Percentiles rank a stretch among this genome's conserved stretches.
These are phyloP conservation scores for Epizoanthus stellaris DNA, from an alignment of 92 coral and sea anemone species.

Conservation along the genomic window DNA sequence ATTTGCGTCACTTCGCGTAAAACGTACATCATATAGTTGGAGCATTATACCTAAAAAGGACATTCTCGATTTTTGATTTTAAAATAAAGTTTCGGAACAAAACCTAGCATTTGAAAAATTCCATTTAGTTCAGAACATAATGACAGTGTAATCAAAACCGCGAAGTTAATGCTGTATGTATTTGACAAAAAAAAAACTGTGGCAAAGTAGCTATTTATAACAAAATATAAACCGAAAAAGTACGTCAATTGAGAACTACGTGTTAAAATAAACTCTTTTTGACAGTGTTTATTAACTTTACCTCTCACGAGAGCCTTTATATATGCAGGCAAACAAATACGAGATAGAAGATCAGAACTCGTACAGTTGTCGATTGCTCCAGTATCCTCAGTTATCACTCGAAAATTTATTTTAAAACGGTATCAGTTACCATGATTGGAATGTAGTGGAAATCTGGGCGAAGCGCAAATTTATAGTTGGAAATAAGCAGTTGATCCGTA, in stretches of 20 bases:
- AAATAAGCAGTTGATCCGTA: too few relatives aligned
- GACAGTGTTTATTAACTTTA: not conserved
- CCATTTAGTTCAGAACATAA: not conserved
- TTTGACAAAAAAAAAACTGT: not conserved
- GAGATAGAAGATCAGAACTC: not conserved
- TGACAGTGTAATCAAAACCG: not conserved
- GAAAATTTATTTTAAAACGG: too few relatives aligned
- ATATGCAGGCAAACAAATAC: constrained; percentile 10
- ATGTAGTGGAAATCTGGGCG: too few relatives aligned
- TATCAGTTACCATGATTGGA: too few relatives aligned
- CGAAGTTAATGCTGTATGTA: too few relatives aligned
- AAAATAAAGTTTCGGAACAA: not conserved
- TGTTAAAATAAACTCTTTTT: not conserved
- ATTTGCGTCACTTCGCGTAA: constrained; percentile 28
- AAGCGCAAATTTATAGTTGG: too few relatives aligned
- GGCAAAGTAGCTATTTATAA: not conserved
- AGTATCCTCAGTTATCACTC: not conserved
- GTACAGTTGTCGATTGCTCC: not conserved
- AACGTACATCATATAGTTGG: not conserved
- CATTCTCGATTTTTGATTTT: not conserved
- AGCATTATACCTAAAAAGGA: constrained; percentile 24
- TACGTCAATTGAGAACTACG: not conserved
- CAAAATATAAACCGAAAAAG: not conserved
- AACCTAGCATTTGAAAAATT: not conserved
- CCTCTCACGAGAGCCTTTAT: not conserved